Base-by-base conservation (phyloP, 1,140 invertebrate genomes). In the Acromyrmex echinatior region DNA sequence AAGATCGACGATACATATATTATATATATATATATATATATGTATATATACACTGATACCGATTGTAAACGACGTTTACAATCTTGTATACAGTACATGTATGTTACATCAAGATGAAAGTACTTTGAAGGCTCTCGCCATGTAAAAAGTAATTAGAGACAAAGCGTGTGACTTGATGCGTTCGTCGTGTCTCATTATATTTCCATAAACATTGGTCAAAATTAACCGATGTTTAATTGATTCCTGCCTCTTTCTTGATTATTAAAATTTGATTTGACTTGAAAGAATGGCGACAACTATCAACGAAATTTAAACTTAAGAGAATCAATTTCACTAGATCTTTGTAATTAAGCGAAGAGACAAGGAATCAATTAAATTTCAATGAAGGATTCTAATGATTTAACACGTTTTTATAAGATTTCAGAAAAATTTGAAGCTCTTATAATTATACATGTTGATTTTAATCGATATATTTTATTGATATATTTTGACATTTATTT, bases 71-170 rank as follows among this genome's bases (percentile, higher is more conserved):
- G 18, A 81, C n/a, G 25, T 49, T 74, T 74, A 62, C 39, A 28
- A 84, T 84, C 80, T 39, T 35, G 18, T 74, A 35, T 60, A 28
- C 14, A 74, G 12, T 73, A 35, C 16, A 70, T 18, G 14, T 76
- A 63, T 60, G 14, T 76, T 76, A 62, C 18, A 63, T 35, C 53
- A 62, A 76, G 56, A 84, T 76, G 39, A 84, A 84, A 84, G 16
- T 76, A 84, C 18, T 76, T 84, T 45, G 14, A 14, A 76, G 12
- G 7, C 16, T 81, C 39, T 51, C 3, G 53, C 53, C 10, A n/a
- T 84, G 39, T 84, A 49, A 62, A 74, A 63, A 74, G 1, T 84
- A 76, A 76, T 84, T 18, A 16, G 14, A 68, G 14, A 39, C 28
- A 9, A 73, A 31, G 16, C 18, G 10, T 56, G 39, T 68, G 16